Conservation (phyloP, 2,888 invertebrate genomes). For the Hydrotaea cyrtoneurina region DNA sequence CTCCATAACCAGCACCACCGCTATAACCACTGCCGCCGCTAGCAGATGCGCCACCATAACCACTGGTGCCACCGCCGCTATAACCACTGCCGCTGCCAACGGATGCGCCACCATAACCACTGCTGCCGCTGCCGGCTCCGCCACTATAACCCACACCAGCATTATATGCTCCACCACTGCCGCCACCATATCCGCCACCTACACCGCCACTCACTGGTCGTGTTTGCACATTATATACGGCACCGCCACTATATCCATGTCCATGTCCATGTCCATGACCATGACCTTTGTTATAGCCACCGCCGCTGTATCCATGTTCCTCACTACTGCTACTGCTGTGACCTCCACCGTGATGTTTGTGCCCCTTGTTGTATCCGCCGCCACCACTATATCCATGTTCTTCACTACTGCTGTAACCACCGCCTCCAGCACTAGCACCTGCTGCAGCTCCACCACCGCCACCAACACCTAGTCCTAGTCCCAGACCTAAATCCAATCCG, state of each 20-base stretch:
- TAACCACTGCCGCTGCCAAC: slow-evolving; percentile 3
- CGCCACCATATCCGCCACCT: slow-evolving; percentile 33
- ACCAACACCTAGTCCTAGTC: slow-evolving; percentile 2
- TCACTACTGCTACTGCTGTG: slow-evolving; percentile 35
- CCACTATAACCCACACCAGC: slow-evolving; percentile 7
- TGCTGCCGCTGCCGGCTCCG: neutral
- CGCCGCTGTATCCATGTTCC: slow-evolving; percentile 19
- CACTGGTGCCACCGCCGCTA: neutral
- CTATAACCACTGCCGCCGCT: slow-evolving; percentile 55
- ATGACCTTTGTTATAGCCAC: slow-evolving; percentile 40
- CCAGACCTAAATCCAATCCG: neutral
- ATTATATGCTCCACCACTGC: neutral
- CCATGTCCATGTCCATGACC: slow-evolving; percentile 39
- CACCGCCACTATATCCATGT: slow-evolving; percentile 35
- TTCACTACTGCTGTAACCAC: slow-evolving; percentile 28
- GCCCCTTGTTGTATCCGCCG: slow-evolving; percentile 35
- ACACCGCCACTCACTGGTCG: slow-evolving; percentile 24
- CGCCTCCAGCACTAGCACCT: neutral
- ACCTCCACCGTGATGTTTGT: slow-evolving; percentile 39
- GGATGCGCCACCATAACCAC: neutral
- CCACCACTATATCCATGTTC: slow-evolving; percentile 24
- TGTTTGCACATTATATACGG: slow-evolving; percentile 38
- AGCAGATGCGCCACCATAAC: neutral
- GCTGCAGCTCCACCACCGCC: slow-evolving; percentile 28
- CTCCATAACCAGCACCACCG: slow-evolving; percentile 56